These are phyloP conservation scores for Synanthedon tipuliformis DNA, from an alignment of 2,888 invertebrate genomes.

Conservation along the genomic window DNA sequence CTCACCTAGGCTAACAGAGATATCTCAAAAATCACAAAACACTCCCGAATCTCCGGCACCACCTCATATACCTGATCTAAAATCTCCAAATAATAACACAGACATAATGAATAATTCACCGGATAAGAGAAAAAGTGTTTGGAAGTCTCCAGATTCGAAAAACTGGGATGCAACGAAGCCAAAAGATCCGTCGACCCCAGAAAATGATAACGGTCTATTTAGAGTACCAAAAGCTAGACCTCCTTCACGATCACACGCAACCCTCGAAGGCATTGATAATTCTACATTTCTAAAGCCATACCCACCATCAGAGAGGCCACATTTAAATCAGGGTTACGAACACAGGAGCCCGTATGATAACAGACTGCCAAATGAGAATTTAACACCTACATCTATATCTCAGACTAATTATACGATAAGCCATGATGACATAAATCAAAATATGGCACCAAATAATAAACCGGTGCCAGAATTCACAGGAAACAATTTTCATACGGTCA, in stretches of 20 bases:
- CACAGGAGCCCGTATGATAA: constrained; percentile 56
- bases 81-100: constrained; percentile 38
- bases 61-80: constrained; percentile 46
- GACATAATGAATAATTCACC: constrained; percentile 27
- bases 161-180: constrained; percentile 53
- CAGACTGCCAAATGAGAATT: constrained; percentile 25
- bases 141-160: constrained; percentile 62
- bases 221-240: constrained; percentile 75
- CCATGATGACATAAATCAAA: constrained; percentile 48
- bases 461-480: constrained; percentile 39
- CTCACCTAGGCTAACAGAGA: constrained; percentile 56
- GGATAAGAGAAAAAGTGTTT: constrained; percentile 48
- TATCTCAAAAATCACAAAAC: constrained; percentile 51
- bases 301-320: constrained; percentile 66
- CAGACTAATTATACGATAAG: constrained; percentile 56
- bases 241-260: constrained; percentile 70
- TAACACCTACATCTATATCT: constrained; percentile 32
- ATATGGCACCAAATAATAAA: constrained; percentile 31
- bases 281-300: constrained; percentile 74
- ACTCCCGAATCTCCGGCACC: constrained; percentile 52
- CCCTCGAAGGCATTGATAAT: constrained; percentile 52
- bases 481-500: constrained; percentile 52
- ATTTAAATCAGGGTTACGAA: constrained; percentile 51
- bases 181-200: constrained; percentile 41
- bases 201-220: constrained; percentile 69